These are phyloP conservation scores for Malthinus flaveolus DNA, from an alignment of 2,888 invertebrate genomes.

Conservation along the genomic window DNA sequence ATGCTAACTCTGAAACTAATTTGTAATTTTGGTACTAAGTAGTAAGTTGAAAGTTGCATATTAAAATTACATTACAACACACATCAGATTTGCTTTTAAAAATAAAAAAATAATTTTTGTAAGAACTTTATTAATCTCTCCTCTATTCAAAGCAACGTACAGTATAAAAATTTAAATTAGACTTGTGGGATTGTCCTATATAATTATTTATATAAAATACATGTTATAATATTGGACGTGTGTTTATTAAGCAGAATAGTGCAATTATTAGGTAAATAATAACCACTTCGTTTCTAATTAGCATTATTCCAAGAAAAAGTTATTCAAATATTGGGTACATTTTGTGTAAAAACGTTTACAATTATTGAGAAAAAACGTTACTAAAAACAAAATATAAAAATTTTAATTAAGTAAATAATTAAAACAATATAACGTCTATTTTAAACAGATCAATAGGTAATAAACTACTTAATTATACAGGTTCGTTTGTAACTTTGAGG, in stretches of 20 bases:
- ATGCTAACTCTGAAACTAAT: too few species aligned
- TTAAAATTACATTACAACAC: background rate
- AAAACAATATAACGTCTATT: too few species aligned
- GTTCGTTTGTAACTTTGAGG: too few species aligned
- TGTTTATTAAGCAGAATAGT: conserved; percentile 41
- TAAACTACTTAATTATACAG: too few species aligned
- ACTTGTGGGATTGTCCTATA: conserved; percentile 42
- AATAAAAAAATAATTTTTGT: conserved; percentile 10
- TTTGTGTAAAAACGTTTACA: background rate
- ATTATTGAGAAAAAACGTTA: background rate
- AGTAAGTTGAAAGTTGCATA: too few species aligned
- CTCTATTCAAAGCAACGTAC: conserved; percentile 46
- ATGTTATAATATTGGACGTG: conserved; percentile 39
- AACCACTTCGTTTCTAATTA: conserved; percentile 7
- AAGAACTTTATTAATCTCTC: conserved; percentile 32
- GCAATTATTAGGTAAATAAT: conserved; percentile 19
- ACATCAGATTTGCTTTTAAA: background rate
- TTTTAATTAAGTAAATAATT: too few species aligned
- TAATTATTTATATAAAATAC: conserved; percentile 18
- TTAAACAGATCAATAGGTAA: too few species aligned
- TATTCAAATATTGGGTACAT: conserved; percentile 7
- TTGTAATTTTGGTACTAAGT: too few species aligned
- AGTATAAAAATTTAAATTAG: conserved; percentile 48
- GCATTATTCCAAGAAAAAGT: conserved; percentile 15
- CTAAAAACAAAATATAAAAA: background rate